phyloP scores from a whole-genome alignment of 2,888 invertebrate genomes.

The Poecilobothrus nobilitatus region DNA sequence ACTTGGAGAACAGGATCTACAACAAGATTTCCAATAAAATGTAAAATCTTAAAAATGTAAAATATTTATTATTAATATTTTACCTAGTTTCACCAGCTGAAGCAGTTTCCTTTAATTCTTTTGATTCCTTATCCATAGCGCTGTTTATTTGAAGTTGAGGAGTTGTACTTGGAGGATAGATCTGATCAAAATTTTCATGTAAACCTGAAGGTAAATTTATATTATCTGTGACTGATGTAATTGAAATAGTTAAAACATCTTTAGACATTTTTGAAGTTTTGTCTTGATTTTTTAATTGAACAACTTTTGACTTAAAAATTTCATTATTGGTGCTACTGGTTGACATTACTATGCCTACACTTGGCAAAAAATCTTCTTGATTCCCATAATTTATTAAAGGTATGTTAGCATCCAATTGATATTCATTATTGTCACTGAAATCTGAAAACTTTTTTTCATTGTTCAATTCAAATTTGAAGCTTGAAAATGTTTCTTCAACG shows the following conservation, averaged over 20 bases:
- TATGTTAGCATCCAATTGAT: constrained; percentile 42
- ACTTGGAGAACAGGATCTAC: constrained; percentile 44
- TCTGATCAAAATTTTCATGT: constrained; percentile 37
- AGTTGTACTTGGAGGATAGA: constrained; percentile 46
- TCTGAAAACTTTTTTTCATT: constrained; percentile 31
- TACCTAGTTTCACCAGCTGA: constrained; percentile 45
- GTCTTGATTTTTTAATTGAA: constrained; percentile 43
- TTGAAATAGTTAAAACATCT: constrained; percentile 42
- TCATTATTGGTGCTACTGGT: constrained; percentile 28
- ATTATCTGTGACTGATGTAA: constrained; percentile 42
- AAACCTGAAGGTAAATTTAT: constrained; percentile 39
- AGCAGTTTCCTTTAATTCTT: constrained; percentile 40
- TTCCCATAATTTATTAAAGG: constrained; percentile 27
- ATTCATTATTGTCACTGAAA: constrained; percentile 54
- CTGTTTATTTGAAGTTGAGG: constrained; percentile 48
- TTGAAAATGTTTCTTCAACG: constrained; percentile 34
- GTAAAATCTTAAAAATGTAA: too few relatives aligned
- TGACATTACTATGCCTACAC: constrained; percentile 57
- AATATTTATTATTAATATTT: constrained; percentile 2
- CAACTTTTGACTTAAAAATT: constrained; percentile 22
- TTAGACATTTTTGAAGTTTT: constrained; percentile 42
- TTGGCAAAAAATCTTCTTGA: constrained; percentile 52
- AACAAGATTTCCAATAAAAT: too few relatives aligned
- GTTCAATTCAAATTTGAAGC: constrained; percentile 32
- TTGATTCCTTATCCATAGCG: too few relatives aligned